phyloP scores from a whole-genome alignment of 2,797 vertebrate species.

The Pogonophryne albipinna region DNA sequence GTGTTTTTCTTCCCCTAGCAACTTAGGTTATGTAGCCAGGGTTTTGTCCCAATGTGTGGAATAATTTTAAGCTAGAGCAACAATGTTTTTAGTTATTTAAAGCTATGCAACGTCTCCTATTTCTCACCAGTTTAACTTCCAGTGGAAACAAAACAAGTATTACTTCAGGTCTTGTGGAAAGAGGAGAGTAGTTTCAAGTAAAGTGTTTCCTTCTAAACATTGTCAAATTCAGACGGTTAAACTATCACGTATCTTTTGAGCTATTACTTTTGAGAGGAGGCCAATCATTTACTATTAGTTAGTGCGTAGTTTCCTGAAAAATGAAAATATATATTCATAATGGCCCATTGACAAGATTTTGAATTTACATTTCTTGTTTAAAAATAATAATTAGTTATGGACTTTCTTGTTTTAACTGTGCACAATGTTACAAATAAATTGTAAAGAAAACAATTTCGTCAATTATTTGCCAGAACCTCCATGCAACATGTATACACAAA shows the following conservation, averaged over 20 bases:
- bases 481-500: no score
- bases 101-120: neutral
- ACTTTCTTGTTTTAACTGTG: neutral
- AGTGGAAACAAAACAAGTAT: conserved; percentile 24
- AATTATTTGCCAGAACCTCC: neutral
- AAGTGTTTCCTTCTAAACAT: neutral
- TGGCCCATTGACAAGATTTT: neutral
- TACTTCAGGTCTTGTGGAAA: neutral
- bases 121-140: neutral
- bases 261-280: conserved; percentile 6
- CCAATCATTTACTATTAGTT: neutral
- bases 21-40: conserved; percentile 5
- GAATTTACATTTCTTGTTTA: neutral
- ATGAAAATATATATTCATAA: neutral
- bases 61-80: conserved; percentile 12
- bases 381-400: neutral
- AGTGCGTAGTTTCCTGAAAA: neutral
- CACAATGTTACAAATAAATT: neutral
- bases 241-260: neutral
- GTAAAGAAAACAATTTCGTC: neutral
- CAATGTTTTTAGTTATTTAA: conserved; percentile 15
- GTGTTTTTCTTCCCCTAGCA: neutral
- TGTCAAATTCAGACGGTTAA: neutral
- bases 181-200: neutral
- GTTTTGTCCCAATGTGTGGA: conserved; percentile 18